phyloP scores from a whole-genome alignment of 1,140 invertebrate species.

The Calliphora vicina region DNA sequence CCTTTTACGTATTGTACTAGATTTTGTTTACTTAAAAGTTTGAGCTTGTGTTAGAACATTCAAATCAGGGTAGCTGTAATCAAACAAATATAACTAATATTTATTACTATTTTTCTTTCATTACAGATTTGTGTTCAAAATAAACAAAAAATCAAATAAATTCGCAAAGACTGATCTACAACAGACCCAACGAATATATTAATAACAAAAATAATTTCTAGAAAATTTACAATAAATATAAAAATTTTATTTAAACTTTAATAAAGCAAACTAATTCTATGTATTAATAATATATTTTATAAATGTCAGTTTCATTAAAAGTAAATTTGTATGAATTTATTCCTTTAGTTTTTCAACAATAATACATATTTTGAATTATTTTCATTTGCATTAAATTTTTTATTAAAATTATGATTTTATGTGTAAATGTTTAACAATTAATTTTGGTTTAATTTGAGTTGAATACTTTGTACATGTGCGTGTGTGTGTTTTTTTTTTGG shows the following conservation, averaged over 20 bases:
- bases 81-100: too few species aligned
- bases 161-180: neutral
- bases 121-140: neutral
- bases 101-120: neutral
- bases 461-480: too few species aligned
- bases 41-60: too few species aligned
- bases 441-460: conserved; percentile 43
- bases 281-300: too few species aligned
- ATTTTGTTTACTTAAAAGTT: too few species aligned
- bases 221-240: too few species aligned
- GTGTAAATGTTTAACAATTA: too few species aligned
- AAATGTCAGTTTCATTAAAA: neutral
- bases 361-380: neutral
- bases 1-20: too few species aligned
- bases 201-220: too few species aligned
- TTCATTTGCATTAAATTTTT: neutral
- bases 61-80: too few species aligned
- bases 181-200: neutral
- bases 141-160: neutral
- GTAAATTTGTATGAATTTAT: neutral
- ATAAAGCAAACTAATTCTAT: too few species aligned
- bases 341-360: neutral
- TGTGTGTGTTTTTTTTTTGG: neutral
- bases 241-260: too few species aligned
- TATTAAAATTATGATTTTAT: conserved; percentile 36